These are phyloP conservation scores for Gyrodactylus salaris DNA, from an alignment of 1,140 invertebrate species.

Conservation along the genomic window DNA sequence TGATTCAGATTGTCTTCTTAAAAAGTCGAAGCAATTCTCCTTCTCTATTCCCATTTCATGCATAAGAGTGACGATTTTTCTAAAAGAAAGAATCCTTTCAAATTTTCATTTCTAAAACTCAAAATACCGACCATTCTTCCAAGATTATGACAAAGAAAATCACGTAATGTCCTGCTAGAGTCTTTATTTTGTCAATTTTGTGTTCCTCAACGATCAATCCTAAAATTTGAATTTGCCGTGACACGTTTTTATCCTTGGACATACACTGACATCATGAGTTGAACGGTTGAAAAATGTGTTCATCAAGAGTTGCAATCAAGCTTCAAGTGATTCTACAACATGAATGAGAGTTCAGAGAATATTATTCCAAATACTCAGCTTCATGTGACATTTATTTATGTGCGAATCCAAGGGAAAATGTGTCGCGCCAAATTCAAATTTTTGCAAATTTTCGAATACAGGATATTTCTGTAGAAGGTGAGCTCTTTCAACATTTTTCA, in stretches of 20 bases:
- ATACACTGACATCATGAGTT: too few species aligned
- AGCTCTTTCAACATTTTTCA: too few species aligned
- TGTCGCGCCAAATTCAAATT: too few species aligned
- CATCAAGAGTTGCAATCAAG: too few species aligned
- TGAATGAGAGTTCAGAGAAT: too few species aligned
- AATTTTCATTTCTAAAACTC: not conserved
- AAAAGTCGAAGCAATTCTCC: not conserved
- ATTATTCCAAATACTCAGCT: too few species aligned
- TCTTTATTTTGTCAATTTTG: not conserved
- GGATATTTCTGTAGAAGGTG: too few species aligned
- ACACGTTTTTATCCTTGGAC: not conserved
- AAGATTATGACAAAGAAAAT: not conserved
- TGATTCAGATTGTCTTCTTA: not conserved
- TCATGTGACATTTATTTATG: too few species aligned
- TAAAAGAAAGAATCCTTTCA: not conserved
- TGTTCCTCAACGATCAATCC: not conserved
- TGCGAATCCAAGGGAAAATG: too few species aligned
- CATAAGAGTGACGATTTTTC: not conserved
- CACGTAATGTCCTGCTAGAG: not conserved
- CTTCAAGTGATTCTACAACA: too few species aligned
- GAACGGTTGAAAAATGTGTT: too few species aligned
- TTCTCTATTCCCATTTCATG: not conserved
- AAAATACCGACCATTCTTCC: not conserved
- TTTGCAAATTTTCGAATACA: too few species aligned
- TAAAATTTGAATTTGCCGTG: not conserved